phyloP scores from a whole-genome alignment of 2,113 vertebrate species.

The Rutilus rutilus region DNA sequence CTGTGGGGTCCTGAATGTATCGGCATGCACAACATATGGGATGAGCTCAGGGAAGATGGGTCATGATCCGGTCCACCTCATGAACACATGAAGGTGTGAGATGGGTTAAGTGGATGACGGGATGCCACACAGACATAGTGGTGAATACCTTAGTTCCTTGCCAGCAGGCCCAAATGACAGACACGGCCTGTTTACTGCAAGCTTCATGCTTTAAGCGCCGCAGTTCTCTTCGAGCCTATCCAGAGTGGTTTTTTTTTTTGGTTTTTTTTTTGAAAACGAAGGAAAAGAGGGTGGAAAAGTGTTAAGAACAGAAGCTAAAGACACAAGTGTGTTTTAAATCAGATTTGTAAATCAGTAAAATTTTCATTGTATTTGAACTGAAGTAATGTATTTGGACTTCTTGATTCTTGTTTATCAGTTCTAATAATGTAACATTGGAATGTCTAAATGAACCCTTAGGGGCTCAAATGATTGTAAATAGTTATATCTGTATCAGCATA shows the following conservation, averaged over 20 bases:
- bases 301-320: constrained; percentile 38
- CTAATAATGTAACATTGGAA: background rate
- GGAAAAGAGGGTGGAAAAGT: constrained; percentile 31
- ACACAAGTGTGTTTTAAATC: background rate
- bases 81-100: constrained; percentile 24
- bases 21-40: background rate
- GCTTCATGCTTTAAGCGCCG: constrained; percentile 93
- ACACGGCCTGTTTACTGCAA: constrained; percentile 94
- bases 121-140: constrained; percentile 13
- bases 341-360: background rate
- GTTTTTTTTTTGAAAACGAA: background rate
- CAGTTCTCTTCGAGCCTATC: constrained; percentile 93
- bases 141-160: constrained; percentile 97
- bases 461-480: background rate
- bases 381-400: background rate
- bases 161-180: constrained; percentile 99
- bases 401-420: background rate
- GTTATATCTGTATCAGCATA: background rate
- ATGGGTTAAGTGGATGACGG: constrained; percentile 28
- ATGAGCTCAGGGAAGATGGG: constrained; percentile 5
- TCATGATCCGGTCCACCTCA: constrained; percentile 7
- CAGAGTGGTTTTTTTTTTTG: background rate
- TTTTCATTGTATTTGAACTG: too few species aligned
- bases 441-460: background rate
- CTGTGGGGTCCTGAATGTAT: background rate